Evolutionary conservation across 2,888 invertebrate species (phyloP).

Genomic region (Leptinotarsa juncta): DNA sequence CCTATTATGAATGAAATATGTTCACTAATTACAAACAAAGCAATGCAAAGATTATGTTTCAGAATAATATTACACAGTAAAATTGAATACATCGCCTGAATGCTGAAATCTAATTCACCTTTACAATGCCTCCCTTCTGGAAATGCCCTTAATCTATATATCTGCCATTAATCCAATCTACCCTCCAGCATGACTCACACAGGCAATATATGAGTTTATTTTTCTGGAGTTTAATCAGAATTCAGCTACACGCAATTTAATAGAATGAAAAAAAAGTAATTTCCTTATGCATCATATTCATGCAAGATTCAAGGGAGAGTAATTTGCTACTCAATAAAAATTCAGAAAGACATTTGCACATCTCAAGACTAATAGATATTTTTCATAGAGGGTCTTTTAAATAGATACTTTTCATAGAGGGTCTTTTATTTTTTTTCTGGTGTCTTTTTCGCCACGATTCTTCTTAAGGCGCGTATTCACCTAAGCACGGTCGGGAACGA

Average conservation of each 20-base stretch:
- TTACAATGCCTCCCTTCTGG: not conserved
- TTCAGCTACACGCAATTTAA: not conserved
- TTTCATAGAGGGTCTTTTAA: too few relatives aligned
- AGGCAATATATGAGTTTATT: not conserved
- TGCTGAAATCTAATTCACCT: conserved; percentile 4
- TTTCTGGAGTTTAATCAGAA: not conserved
- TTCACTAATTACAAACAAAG: too few relatives aligned
- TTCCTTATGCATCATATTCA: not conserved
- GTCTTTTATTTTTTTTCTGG: too few relatives aligned
- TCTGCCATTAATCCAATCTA: not conserved
- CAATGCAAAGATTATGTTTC: not conserved
- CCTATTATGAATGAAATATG: too few relatives aligned
- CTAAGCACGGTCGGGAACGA: too few relatives aligned
- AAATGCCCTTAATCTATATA: not conserved
- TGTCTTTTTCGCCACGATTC: too few relatives aligned
- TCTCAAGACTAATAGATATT: too few relatives aligned
- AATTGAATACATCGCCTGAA: not conserved
- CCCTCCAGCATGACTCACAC: not conserved
- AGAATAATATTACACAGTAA: not conserved
- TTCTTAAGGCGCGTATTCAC: too few relatives aligned
- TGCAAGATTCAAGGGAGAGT: not conserved
- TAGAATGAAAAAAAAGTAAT: not conserved
- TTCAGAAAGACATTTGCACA: too few relatives aligned
- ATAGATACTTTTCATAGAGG: too few relatives aligned
- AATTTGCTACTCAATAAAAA: not conserved